phyloP scores from a whole-genome alignment of 1,140 invertebrate species.

The Kradibia gibbosae region DNA sequence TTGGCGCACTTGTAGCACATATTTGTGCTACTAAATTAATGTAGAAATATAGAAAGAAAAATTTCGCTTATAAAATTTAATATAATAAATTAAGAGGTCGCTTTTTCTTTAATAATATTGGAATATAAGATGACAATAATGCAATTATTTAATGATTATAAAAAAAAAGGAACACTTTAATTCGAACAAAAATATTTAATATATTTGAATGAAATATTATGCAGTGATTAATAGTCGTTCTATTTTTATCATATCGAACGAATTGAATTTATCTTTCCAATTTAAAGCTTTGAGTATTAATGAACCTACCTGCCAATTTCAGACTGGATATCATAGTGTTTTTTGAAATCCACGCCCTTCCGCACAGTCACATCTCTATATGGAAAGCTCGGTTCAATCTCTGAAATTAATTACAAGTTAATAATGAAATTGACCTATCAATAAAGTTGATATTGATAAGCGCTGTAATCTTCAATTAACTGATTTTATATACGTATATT shows the following conservation, averaged over 20 bases:
- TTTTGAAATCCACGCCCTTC: constrained; percentile 83
- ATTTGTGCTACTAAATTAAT: not conserved
- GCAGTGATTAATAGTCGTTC: too few relatives aligned
- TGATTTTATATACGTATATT: too few relatives aligned
- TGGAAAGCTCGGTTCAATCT: constrained; percentile 87
- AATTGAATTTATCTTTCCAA: too few relatives aligned
- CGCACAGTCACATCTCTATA: constrained; percentile 86
- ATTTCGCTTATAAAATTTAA: not conserved
- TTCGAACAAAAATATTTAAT: not conserved
- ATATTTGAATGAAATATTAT: too few relatives aligned
- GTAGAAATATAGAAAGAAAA: not conserved
- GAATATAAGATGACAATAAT: too few relatives aligned
- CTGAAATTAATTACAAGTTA: constrained; percentile 74
- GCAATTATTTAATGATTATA: not conserved
- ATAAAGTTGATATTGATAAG: not conserved
- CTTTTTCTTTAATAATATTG: too few relatives aligned
- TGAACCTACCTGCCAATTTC: constrained; percentile 83
- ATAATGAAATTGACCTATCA: not conserved
- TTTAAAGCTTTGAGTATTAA: too few relatives aligned
- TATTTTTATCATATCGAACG: too few relatives aligned
- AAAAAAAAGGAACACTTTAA: not conserved
- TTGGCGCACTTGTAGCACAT: not conserved
- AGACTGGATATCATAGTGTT: constrained; percentile 84
- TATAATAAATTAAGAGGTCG: too few relatives aligned
- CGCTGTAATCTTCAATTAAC: too few relatives aligned